Conservation (phyloP, 2,797 vertebrate species). For the Chiloscyllium punctatum region DNA sequence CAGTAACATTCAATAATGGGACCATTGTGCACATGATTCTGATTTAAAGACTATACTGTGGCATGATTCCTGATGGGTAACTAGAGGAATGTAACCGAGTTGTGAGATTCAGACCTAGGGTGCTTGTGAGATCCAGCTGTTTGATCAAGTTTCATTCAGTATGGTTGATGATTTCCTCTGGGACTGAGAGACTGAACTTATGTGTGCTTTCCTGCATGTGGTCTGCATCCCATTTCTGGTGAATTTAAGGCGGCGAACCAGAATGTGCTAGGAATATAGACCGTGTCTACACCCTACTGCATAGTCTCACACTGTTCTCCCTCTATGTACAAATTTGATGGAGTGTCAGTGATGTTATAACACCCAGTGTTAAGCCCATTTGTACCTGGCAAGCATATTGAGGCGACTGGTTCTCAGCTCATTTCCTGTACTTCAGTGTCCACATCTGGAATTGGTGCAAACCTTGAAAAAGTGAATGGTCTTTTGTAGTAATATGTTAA, state of each 20-base stretch:
- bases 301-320: background rate
- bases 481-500: background rate
- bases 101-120: background rate
- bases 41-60: background rate
- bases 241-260: background rate
- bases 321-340: background rate
- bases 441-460: background rate
- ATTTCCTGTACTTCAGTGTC: background rate
- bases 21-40: background rate
- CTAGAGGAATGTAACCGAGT: background rate
- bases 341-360: background rate
- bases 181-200: background rate
- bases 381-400: background rate
- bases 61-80: background rate
- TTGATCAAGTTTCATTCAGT: background rate
- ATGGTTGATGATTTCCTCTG: background rate
- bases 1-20: background rate
- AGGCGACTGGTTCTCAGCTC: background rate
- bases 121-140: background rate
- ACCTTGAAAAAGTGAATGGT: background rate
- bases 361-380: background rate
- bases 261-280: background rate
- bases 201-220: background rate
- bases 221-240: background rate
- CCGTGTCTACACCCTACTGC: background rate